A percentile compares a stretch with the other conserved stretches of the same genome.
phyloP scores from a whole-genome alignment of 2,797 vertebrate genomes.

The Eulemur rubriventer region DNA sequence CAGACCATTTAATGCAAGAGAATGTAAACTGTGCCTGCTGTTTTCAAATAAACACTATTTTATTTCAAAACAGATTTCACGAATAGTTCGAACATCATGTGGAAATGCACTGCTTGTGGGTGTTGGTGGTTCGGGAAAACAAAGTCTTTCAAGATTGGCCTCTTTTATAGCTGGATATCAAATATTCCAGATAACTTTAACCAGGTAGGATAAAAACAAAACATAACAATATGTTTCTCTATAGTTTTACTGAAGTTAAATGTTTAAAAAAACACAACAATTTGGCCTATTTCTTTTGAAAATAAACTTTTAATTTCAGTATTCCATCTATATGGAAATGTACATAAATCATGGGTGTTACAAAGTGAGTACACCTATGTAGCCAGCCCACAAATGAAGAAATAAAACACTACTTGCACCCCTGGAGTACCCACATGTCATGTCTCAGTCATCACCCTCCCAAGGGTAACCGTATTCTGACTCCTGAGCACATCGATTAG shows the following conservation, averaged over 20 bases:
- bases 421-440: background rate
- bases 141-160: conserved; percentile 86
- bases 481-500: background rate
- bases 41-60: conserved; percentile 13
- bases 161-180: conserved; percentile 88
- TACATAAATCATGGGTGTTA: background rate
- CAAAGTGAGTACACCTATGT: background rate
- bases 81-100: conserved; percentile 85
- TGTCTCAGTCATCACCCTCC: background rate
- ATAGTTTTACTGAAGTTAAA: background rate
- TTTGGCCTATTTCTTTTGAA: background rate
- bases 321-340: background rate
- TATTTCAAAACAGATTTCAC: conserved; percentile 83
- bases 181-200: conserved; percentile 89
- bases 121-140: conserved; percentile 88
- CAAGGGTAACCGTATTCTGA: background rate
- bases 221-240: background rate
- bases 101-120: conserved; percentile 88
- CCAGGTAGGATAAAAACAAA: conserved; percentile 80
- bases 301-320: background rate
- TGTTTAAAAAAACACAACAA: background rate
- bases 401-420: background rate
- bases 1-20: background rate
- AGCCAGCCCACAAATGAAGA: background rate
- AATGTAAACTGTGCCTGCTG: background rate